Evolutionary conservation across 2,113 vertebrate genomes (phyloP).

Genomic region (Neopipo cinnamomea): DNA sequence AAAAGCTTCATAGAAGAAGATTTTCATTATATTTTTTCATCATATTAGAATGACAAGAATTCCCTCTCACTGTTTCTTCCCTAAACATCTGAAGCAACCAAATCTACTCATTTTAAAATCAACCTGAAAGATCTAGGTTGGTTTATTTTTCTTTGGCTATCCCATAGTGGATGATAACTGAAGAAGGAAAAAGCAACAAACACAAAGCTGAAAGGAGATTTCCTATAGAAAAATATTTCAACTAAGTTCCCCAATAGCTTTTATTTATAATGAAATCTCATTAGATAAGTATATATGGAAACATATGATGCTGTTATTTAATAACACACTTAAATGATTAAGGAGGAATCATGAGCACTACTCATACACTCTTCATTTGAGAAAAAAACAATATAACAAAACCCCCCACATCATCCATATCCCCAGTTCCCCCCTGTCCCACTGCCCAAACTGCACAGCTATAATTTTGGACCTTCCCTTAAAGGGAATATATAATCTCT

Average conservation of each 20-base stretch:
- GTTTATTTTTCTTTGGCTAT: neutral
- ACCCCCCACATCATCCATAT: fast-evolving
- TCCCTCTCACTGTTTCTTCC: neutral
- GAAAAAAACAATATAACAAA: neutral
- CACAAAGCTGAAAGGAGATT: neutral
- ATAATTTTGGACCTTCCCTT: neutral
- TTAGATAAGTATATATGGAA: neutral
- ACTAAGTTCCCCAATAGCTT: neutral
- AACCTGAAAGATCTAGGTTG: neutral
- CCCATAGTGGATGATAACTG: neutral
- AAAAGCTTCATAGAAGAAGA: neutral
- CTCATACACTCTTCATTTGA: neutral
- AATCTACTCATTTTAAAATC: neutral
- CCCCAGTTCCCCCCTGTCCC: neutral
- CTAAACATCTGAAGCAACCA: neutral
- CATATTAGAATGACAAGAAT: neutral
- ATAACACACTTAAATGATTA: neutral
- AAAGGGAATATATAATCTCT: neutral
- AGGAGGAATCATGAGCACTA: neutral
- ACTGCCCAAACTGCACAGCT: neutral
- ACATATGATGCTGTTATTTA: neutral
- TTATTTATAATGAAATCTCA: neutral
- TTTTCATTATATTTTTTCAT: neutral
- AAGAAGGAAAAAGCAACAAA: neutral
- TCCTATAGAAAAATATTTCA: neutral